Conservation (phyloP, 2,113 vertebrate species). For the Psephotus haematonotus region DNA sequence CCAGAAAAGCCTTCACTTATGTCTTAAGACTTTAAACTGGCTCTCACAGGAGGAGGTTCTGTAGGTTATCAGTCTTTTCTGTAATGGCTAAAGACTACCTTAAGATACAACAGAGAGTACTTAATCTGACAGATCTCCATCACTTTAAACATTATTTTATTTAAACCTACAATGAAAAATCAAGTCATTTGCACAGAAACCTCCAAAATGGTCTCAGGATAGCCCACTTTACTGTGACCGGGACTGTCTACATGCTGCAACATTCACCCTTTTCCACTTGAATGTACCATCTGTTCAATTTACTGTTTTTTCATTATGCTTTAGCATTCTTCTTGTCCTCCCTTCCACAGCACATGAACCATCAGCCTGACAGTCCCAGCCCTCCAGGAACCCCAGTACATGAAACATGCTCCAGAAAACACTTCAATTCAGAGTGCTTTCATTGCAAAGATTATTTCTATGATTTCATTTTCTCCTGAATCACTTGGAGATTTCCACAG, state of each 20-base stretch:
- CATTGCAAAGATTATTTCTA: neutral
- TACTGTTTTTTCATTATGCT: neutral
- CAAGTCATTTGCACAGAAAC: neutral
- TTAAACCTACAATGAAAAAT: neutral
- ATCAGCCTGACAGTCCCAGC: neutral
- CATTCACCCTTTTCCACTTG: neutral
- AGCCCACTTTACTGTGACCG: neutral
- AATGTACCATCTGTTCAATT: neutral
- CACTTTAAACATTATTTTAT: neutral
- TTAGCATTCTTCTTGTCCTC: neutral
- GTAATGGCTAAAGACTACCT: neutral
- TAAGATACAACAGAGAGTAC: neutral
- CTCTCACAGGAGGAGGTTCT: neutral
- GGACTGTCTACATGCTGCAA: neutral
- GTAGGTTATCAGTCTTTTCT: neutral
- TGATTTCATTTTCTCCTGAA: neutral
- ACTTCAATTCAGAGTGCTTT: neutral
- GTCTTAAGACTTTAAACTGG: neutral
- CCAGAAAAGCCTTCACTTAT: constrained; percentile 5
- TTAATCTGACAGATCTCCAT: neutral
- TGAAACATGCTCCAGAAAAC: neutral
- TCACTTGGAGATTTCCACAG: neutral
- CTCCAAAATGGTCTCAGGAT: neutral
- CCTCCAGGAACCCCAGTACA: neutral
- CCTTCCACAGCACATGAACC: neutral